Conservation (phyloP, 2,888 invertebrate species). For the Acrocyrtus sp. region DNA sequence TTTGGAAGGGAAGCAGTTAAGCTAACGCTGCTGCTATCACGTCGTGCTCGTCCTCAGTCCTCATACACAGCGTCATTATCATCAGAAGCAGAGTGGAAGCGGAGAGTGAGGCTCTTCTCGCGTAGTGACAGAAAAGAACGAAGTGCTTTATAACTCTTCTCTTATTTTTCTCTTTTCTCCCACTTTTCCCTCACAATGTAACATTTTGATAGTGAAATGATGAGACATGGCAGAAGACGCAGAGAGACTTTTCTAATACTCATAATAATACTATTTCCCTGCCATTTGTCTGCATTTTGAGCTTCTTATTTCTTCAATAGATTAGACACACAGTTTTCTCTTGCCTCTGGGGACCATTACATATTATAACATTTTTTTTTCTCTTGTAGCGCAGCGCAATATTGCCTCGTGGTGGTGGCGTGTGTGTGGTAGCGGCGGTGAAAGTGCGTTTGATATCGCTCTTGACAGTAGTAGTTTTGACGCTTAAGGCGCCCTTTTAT, state of each 20-base stretch:
- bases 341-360: constrained; percentile 40
- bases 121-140: not conserved
- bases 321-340: constrained; percentile 32
- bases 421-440: constrained; percentile 12
- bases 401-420: no score
- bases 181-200: constrained; percentile 3
- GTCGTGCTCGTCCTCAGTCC: no score
- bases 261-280: constrained; percentile 26
- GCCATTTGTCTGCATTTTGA: constrained; percentile 26
- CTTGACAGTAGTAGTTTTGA: constrained; percentile 1
- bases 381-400: no score
- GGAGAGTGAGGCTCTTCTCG: no score
- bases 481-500: constrained; percentile 30
- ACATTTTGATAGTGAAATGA: constrained; percentile 37
- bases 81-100: not conserved
- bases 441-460: constrained; percentile 9
- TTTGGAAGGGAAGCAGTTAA: no score
- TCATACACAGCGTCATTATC: constrained; percentile 4
- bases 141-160: no score
- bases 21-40: no score
- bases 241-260: constrained; percentile 36
- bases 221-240: constrained; percentile 19
- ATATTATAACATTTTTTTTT: constrained; percentile 19
- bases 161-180: not conserved
- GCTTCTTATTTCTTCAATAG: constrained; percentile 31